These are phyloP conservation scores for Osmerus mordax DNA, from an alignment of 2,113 vertebrate genomes.

Conservation along the genomic window DNA sequence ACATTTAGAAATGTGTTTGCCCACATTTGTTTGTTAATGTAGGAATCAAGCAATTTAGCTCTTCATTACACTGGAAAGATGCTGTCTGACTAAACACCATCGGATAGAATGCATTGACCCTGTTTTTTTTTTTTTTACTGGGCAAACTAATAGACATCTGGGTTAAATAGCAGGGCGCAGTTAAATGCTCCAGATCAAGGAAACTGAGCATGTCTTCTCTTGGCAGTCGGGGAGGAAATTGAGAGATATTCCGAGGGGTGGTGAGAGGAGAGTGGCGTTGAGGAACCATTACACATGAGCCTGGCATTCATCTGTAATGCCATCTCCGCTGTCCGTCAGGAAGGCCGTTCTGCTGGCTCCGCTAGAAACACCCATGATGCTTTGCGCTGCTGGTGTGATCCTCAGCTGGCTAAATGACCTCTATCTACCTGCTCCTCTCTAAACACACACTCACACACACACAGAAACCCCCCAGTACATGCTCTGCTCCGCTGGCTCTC, in stretches of 20 bases:
- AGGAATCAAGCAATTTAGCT: too few species aligned
- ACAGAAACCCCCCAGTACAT: neutral
- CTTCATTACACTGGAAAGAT: too few species aligned
- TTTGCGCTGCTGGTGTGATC: constrained; percentile 28
- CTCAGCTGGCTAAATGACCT: constrained; percentile 41
- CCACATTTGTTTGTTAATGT: too few species aligned
- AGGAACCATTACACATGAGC: constrained; percentile 38
- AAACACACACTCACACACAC: constrained; percentile 3
- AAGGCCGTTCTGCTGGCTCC: constrained; percentile 61
- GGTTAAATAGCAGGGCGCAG: constrained; percentile 69
- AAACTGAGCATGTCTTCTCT: constrained; percentile 71
- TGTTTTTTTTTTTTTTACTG: constrained; percentile 64
- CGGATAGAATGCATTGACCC: constrained; percentile 68
- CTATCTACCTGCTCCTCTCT: constrained; percentile 12
- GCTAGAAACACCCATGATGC: constrained; percentile 65
- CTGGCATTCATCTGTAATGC: constrained; percentile 75
- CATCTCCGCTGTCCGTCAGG: constrained; percentile 67
- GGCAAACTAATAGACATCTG: constrained; percentile 58
- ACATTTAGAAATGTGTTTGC: too few species aligned
- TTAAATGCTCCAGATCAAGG: constrained; percentile 73
- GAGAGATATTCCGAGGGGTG: constrained; percentile 54
- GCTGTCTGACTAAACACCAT: constrained; percentile 20
- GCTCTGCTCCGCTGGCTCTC: neutral
- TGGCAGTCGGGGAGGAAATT: constrained; percentile 67
- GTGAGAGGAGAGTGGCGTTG: too few species aligned